Evolutionary conservation across 2,888 invertebrate species (phyloP), one percentile per base, ranked within the genome.

Genomic region (Spialia ferax): DNA sequence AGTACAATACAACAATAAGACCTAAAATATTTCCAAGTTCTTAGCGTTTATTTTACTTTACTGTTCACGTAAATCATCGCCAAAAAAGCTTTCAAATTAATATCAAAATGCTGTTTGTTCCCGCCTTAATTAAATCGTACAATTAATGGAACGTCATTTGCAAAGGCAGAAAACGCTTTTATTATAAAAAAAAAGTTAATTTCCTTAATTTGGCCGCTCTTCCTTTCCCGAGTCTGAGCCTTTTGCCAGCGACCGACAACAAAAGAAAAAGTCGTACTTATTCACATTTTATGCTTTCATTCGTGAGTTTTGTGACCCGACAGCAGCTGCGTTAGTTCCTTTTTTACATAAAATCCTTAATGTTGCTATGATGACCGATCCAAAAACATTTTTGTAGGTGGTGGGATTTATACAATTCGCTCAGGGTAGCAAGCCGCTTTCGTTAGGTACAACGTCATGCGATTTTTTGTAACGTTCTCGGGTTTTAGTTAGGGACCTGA

Each of bases 121-220:
- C 61, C 32, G 67, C 35, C 67, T 82, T 88, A 86, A 89, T 89
- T 88, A 87, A 84, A 81, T 81, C 79, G 79, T 79, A 82, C 85
- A 88, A 88, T 89, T 88, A 90, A 91, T 91, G 86, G 80, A 73
- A 83, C 84, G 89, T 88, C 90, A 85, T 89, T 89, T 86, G 86
- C 88, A 91, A 85, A 77, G 80, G 80, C 78, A 75, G 77, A 81
- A 77, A 78, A 75, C 79, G 74, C 72, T 79, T 78, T 84, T 84
- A 84, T 85, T 83, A 85, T 79, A 42, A 42, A 57, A 82, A 82
- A 48, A 90, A 91, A 90, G 89, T 88, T 89, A 89, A 91, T 90
- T 91, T 89, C 86, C 87, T 85, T 89, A 91, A 91, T 89, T 90
- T 87, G 82, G 80, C 79, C 79, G 81, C 79, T 77, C 83, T 82